phyloP scores from a whole-genome alignment of 2,113 vertebrate species.

The Marcusenius ussheri region DNA sequence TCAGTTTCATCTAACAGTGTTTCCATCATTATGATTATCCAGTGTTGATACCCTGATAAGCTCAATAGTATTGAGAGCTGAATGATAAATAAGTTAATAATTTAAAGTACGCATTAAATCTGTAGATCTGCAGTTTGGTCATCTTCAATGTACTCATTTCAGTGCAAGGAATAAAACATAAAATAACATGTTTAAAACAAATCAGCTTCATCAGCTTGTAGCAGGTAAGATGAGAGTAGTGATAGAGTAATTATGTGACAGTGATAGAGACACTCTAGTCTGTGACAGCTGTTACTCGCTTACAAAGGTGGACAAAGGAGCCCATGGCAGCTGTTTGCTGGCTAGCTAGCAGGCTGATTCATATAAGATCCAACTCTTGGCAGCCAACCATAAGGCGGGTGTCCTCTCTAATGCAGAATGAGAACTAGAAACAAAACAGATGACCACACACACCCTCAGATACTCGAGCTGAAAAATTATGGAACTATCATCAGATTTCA shows the following conservation, averaged over 20 bases:
- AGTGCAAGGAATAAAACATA: background rate
- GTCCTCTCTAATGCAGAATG: background rate
- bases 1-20: background rate
- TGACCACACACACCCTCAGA: background rate
- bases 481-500: background rate
- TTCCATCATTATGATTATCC: background rate
- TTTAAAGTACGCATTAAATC: background rate
- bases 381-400: background rate
- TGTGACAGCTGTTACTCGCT: background rate
- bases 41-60: background rate
- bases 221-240: background rate
- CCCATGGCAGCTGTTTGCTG: background rate
- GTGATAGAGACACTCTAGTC: background rate
- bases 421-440: background rate
- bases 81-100: background rate
- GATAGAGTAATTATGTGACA: background rate
- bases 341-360: background rate
- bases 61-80: background rate
- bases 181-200: background rate
- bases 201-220: background rate
- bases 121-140: background rate
- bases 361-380: background rate
- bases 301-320: background rate
- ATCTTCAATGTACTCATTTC: background rate
- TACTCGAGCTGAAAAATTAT: background rate